phyloP scores from a whole-genome alignment of 2,113 vertebrate species.

The Cromileptes altivelis region DNA sequence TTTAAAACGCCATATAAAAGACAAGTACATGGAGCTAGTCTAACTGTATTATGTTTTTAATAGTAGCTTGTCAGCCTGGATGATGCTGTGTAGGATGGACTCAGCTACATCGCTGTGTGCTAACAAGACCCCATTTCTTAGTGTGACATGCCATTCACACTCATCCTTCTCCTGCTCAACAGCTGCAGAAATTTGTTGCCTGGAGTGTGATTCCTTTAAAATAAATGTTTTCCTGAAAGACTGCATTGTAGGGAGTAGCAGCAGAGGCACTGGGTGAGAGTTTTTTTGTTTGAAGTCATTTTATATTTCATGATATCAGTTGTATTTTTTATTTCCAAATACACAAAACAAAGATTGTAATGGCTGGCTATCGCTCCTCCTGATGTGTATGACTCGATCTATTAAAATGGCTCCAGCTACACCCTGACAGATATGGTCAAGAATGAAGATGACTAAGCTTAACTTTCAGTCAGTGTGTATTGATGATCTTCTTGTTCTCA shows the following conservation, averaged over 20 bases:
- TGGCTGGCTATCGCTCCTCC: background rate
- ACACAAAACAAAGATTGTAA: background rate
- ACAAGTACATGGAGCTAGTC: background rate
- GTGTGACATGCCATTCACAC: slow-evolving; percentile 12
- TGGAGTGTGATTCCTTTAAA: background rate
- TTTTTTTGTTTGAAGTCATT: background rate
- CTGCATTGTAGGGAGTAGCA: slow-evolving; percentile 2
- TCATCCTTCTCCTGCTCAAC: slow-evolving; percentile 9
- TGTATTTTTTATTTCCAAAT: background rate
- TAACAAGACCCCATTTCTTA: slow-evolving; percentile 23
- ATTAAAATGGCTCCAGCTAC: background rate
- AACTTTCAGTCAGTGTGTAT: background rate
- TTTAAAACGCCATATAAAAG: slow-evolving; percentile 2
- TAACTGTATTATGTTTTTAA: background rate
- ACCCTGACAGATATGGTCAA: background rate
- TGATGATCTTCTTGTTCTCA: background rate
- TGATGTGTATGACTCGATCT: background rate
- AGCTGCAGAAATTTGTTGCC: slow-evolving; percentile 9
- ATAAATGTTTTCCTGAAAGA: slow-evolving; percentile 6
- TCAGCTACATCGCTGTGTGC: background rate
- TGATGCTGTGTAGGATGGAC: background rate
- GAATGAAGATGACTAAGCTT: background rate
- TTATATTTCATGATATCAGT: background rate
- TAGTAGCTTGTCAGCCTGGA: background rate
- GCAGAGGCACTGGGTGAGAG: background rate